Evolutionary conservation across 1,140 invertebrate species (phyloP).

Genomic region (Fopius arisanus): DNA sequence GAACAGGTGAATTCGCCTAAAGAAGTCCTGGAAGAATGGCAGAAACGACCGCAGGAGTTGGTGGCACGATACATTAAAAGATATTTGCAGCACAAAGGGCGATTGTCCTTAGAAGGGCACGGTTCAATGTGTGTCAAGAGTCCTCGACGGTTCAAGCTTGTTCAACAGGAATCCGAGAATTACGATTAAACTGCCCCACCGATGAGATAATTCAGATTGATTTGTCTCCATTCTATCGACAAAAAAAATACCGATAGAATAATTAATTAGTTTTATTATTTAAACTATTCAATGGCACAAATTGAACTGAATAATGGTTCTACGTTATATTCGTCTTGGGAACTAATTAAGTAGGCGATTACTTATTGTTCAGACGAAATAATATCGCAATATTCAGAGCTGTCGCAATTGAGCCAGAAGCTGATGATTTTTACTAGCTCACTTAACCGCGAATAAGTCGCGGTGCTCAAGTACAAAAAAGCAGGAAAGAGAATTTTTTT

Average conservation of each 20-base stretch:
- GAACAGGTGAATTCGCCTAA: conserved; percentile 84
- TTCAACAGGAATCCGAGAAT: conserved; percentile 89
- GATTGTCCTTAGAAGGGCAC: conserved; percentile 74
- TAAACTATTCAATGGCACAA: not conserved
- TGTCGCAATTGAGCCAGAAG: not conserved
- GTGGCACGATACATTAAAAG: conserved; percentile 88
- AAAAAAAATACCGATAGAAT: no score
- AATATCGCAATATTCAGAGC: not conserved
- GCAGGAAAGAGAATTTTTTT: not conserved
- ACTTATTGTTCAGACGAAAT: not conserved
- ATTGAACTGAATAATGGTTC: not conserved
- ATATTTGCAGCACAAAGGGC: conserved; percentile 78
- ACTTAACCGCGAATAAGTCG: not conserved
- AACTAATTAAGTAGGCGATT: not conserved
- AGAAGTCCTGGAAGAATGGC: conserved; percentile 91
- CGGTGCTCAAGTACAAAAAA: not conserved
- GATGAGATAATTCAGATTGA: not conserved
- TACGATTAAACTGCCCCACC: conserved; percentile 74
- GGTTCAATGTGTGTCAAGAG: conserved; percentile 83
- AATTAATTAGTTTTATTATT: not conserved
- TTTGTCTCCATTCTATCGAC: not conserved
- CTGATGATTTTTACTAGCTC: not conserved
- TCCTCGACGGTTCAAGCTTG: conserved; percentile 83
- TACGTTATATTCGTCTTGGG: no score
- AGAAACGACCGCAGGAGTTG: conserved; percentile 88